Base-by-base conservation (phyloP, 2,888 invertebrate species). In the Drosophila dives region DNA sequence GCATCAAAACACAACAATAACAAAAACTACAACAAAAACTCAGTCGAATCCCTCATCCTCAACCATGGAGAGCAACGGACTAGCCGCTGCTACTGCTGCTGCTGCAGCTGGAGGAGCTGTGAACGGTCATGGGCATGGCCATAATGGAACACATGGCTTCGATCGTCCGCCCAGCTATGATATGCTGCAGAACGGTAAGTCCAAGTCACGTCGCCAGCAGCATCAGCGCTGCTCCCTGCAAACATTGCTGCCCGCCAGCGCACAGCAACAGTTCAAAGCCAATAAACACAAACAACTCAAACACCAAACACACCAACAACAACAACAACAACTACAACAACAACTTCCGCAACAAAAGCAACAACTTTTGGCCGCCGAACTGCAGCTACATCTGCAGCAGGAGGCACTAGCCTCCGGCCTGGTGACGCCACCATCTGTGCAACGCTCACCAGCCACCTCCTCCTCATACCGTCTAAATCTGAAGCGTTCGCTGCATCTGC, bases 121-220 rank as follows among this genome's bases (percentile, higher is more conserved):
- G 72, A 89, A 89, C 51, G 74, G 82, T 20, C 83, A 86, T 59
- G 81, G 77, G 26, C 56, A 56, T 53, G 72, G 76, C 15, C 51
- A 51, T 45, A 45, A 45, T 51, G 51, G 51, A 8, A 45, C 45
- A 6, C 67, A 67, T 53, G 75, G 77, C 20, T 73, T 87, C 64
- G 85, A 86, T 56, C 83, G 88, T 29, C 90, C 88, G 61, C 93
- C 93, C 83, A 93, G 93, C 86, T 93, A 93, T 79, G 93, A 93
- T 81, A 92, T 93, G 89, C 92, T 93, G 75, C 93, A 93, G 89
- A 93, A 93, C 80, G 93, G 93, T 93, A 93, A 93, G 93, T 93
- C 92, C 86, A 93, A 93, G 93, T 93, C 92, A 84, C 92, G 90
- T 78, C 90, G 91, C 72, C 92, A 91, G 88, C 91, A 91, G 75